Percentiles rank a stretch among this genome's conserved stretches.
Conservation (phyloP, 2,888 invertebrate genomes). For the Drosophila pullipes region DNA sequence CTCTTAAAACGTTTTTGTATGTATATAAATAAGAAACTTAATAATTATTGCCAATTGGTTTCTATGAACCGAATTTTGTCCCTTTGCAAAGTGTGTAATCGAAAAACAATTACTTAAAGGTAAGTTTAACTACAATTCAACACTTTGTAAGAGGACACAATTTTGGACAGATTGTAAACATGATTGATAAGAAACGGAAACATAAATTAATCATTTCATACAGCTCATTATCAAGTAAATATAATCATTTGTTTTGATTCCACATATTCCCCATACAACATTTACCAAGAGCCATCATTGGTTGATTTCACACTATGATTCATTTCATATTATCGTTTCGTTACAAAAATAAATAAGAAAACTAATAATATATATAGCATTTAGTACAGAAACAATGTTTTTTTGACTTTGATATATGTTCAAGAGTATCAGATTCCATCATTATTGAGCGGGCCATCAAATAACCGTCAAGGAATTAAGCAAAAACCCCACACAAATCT, state of each 20-base stretch:
- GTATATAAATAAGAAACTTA: slow-evolving; percentile 37
- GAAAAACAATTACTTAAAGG: slow-evolving; percentile 26
- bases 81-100: slow-evolving; percentile 45
- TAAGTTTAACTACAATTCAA: slow-evolving; percentile 33
- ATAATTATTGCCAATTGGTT: slow-evolving; percentile 15
- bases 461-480: slow-evolving; percentile 61
- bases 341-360: slow-evolving; percentile 17
- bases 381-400: slow-evolving; percentile 28
- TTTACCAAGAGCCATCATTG: slow-evolving; percentile 45
- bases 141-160: slow-evolving; percentile 61
- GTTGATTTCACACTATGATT: slow-evolving; percentile 43
- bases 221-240: slow-evolving; percentile 46
- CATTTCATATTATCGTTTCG: slow-evolving; percentile 52
- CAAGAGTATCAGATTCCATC: slow-evolving; percentile 85
- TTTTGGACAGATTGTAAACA: slow-evolving; percentile 29
- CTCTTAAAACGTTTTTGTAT: slow-evolving; percentile 71
- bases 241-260: slow-evolving; percentile 17
- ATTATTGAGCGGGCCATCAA: slow-evolving; percentile 86
- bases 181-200: slow-evolving; percentile 4
- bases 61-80: slow-evolving; percentile 55
- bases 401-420: slow-evolving; percentile 25
- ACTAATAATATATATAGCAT: slow-evolving; percentile 16
- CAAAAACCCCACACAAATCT: slow-evolving; percentile 46
- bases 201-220: slow-evolving; percentile 44
- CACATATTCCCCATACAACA: slow-evolving; percentile 52